phyloP scores from a whole-genome alignment of 2,888 invertebrate genomes.

The Thysanoteuthis rhombus region DNA sequence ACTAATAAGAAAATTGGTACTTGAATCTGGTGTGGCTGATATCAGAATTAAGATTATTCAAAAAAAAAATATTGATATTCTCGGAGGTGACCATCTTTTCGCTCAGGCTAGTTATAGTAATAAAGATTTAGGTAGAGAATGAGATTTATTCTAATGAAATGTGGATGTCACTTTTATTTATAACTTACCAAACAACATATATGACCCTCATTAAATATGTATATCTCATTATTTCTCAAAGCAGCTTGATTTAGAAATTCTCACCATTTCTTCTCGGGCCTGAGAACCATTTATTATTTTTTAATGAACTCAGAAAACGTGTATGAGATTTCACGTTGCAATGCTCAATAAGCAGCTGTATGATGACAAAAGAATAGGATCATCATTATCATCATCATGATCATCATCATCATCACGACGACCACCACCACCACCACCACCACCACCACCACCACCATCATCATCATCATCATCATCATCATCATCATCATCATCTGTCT shows the following conservation, averaged over 20 bases:
- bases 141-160: neutral
- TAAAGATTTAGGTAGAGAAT: too few species aligned
- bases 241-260: neutral
- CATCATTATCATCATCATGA: neutral
- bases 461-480: constrained; percentile 29
- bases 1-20: too few species aligned
- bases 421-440: neutral
- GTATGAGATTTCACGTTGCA: neutral
- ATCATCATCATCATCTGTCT: neutral
- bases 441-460: neutral
- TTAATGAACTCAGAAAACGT: neutral
- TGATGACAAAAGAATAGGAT: neutral
- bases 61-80: too few species aligned
- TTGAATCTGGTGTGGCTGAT: too few species aligned
- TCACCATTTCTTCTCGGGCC: neutral
- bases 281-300: neutral
- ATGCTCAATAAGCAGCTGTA: neutral
- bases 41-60: too few species aligned
- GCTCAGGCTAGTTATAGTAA: too few species aligned
- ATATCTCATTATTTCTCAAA: neutral
- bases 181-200: neutral
- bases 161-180: neutral
- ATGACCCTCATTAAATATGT: neutral
- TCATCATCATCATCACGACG: neutral
- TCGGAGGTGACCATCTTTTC: too few species aligned